These are phyloP conservation scores for Synanthedon myopaeformis DNA, from an alignment of 2,888 invertebrate species.

Conservation along the genomic window DNA sequence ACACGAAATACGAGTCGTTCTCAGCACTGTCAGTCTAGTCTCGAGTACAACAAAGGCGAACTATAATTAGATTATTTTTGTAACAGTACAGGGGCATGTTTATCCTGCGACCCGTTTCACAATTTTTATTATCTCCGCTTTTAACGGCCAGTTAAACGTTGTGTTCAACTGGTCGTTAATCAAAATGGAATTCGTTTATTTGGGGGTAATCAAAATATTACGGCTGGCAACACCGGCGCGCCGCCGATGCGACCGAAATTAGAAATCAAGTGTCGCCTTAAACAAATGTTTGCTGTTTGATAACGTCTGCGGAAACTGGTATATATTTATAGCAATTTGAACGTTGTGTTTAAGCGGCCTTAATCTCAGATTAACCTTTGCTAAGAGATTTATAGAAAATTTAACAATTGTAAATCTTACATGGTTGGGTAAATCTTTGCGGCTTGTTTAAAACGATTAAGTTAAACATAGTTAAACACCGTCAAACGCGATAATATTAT, in stretches of 20 bases:
- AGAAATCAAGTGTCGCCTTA: background rate
- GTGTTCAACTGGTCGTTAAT: constrained; percentile 27
- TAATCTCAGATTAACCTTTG: background rate
- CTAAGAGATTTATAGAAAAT: background rate
- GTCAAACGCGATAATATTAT: too few relatives aligned
- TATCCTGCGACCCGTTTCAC: constrained; percentile 31
- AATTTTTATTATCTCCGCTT: constrained; percentile 39
- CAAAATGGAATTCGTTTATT: constrained; percentile 24
- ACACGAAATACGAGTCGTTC: background rate
- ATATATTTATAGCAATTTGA: background rate
- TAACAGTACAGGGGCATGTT: constrained; percentile 11
- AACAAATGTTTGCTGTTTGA: background rate
- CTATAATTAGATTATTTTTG: background rate
- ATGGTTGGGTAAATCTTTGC: too few relatives aligned
- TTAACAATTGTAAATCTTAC: background rate
- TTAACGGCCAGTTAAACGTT: constrained; percentile 34
- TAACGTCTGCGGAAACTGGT: background rate
- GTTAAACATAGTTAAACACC: too few relatives aligned
- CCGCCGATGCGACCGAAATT: background rate
- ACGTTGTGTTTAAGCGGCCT: background rate
- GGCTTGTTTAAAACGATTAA: too few relatives aligned
- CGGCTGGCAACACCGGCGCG: background rate
- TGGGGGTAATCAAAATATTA: constrained; percentile 27
- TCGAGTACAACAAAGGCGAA: background rate
- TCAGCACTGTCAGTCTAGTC: background rate